Base-by-base conservation (phyloP, 2,797 vertebrate species). In the Nasua narica region DNA sequence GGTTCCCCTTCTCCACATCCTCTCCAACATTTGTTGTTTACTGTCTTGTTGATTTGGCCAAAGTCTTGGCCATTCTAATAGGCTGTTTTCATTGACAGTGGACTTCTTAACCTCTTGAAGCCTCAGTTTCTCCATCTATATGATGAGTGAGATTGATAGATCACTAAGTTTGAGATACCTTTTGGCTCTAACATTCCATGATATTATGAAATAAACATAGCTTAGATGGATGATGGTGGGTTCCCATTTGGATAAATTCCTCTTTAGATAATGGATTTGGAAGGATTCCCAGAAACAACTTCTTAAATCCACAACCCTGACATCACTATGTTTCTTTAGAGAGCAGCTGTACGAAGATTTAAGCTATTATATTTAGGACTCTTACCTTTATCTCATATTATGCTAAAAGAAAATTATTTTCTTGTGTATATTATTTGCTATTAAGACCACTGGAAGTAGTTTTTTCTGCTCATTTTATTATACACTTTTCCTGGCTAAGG, bases 221-320 rank as follows among this genome's bases (percentile, higher is more conserved):
- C 58, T 56, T 46, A 87, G 78, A 67, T 19, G 14, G 74, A 58
- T 37, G 85, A 77, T 82, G 72, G 81, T 67, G 6, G 10, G n/a
- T 23, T 89, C 96, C 96, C 88, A 92, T 94, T 94, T 94, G 65
- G 88, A 83, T 81, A 65, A 72, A 94, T 96, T 95, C 85, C 86
- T 94, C 70, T 76, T 58, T 27, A 96, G 96, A 97, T 97, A 96
- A 82, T 87, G 91, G n/a, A 50, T 90, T 98, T 96, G 95, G 95
- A 93, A 96, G 67, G 56, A 78, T 74, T 94, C 94, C 96, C 94
- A 95, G 96, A 79, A 90, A 78, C 43, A 25, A 32, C 56, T 90
- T 37, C 86, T 89, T 91, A 83, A 72, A 77, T 74, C 79, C 79
- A 27, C 46, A 15, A 4, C 37, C 56, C 87, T 92, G 82, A 79